Evolutionary conservation across 2,888 invertebrate species (phyloP).

Genomic region (Drepanosiphum platanoidis): DNA sequence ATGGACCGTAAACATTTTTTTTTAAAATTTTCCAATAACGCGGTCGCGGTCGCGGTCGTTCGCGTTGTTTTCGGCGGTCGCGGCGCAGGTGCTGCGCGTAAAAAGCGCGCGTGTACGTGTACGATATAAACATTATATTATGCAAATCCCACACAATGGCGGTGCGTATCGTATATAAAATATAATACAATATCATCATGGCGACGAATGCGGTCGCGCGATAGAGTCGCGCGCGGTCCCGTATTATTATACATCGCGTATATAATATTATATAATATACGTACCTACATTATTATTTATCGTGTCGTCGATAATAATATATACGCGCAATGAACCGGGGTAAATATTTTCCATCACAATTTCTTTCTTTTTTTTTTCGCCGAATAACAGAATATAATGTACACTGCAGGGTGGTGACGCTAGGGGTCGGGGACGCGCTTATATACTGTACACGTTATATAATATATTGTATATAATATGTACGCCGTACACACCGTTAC

Average conservation of each 20-base stretch:
- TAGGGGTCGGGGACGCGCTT: too few relatives aligned
- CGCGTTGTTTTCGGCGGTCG: neutral
- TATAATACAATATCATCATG: constrained; percentile 7
- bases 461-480: neutral
- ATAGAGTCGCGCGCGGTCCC: constrained; percentile 3
- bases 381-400: neutral
- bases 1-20: too few relatives aligned
- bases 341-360: too few relatives aligned
- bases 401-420: too few relatives aligned
- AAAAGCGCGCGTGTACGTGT: neutral
- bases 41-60: neutral
- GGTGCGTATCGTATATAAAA: neutral
- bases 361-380: neutral
- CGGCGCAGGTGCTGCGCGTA: constrained; percentile 15
- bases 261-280: neutral
- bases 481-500: constrained; percentile 1
- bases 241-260: neutral
- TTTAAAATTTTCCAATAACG: too few relatives aligned
- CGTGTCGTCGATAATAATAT: neutral
- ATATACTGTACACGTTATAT: neutral
- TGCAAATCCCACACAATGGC: constrained; percentile 48
- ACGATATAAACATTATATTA: neutral
- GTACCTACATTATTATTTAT: neutral
- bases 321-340: neutral
- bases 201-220: constrained; percentile 15